phyloP scores from a whole-genome alignment of 2,797 vertebrate genomes.

The Poecilia gillii region DNA sequence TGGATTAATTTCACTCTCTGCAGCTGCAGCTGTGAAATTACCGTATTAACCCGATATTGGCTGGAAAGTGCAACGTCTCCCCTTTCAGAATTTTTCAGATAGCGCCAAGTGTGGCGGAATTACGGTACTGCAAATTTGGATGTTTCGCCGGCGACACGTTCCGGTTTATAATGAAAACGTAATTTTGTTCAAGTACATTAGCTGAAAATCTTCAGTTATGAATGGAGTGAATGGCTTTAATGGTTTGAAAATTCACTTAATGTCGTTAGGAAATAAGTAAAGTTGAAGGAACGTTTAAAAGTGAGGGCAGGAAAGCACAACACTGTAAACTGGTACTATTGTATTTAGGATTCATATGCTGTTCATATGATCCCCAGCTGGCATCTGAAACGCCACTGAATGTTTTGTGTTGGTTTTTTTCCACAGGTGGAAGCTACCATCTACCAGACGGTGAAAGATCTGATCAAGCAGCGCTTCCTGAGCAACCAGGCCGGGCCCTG shows the following conservation, averaged over 20 bases:
- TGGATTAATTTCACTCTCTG: too few relatives aligned
- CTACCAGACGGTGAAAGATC: conserved; percentile 74
- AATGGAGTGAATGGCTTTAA: not conserved
- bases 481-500: conserved; percentile 72
- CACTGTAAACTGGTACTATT: not conserved
- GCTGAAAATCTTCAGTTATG: not conserved
- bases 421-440: conserved; percentile 54
- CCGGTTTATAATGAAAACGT: not conserved
- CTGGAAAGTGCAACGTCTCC: too few relatives aligned
- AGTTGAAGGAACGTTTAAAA: not conserved
- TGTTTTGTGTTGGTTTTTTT: conserved; percentile 14
- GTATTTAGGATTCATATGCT: not conserved
- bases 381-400: not conserved
- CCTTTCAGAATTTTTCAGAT: too few relatives aligned
- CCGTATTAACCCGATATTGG: too few relatives aligned
- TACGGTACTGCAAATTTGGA: too few relatives aligned
- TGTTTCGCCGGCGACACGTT: too few relatives aligned
- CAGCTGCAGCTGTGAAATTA: too few relatives aligned
- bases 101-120: too few relatives aligned
- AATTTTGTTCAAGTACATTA: not conserved
- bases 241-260: not conserved
- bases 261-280: not conserved
- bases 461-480: conserved; percentile 71
- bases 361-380: not conserved
- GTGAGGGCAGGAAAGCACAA: not conserved